Evolutionary conservation across 2,797 vertebrate genomes (phyloP).

Genomic region (Sebastes matsubarae): DNA sequence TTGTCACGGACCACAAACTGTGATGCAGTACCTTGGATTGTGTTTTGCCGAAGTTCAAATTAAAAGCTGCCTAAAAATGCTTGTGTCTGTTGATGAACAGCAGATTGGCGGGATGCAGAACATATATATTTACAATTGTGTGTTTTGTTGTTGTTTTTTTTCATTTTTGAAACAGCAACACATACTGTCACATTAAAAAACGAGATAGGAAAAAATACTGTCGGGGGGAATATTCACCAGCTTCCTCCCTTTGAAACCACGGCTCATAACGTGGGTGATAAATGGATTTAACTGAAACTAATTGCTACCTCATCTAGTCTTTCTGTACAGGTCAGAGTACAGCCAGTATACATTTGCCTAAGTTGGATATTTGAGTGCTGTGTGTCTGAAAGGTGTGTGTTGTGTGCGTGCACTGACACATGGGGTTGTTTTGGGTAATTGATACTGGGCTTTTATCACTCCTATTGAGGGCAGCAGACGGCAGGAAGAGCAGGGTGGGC

Average conservation of each 20-base stretch:
- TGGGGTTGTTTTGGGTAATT: conserved; percentile 36
- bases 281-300: not conserved
- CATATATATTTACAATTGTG: too few species aligned
- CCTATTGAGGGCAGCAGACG: conserved; percentile 52
- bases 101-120: too few species aligned
- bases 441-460: conserved; percentile 58
- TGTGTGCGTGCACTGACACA: not conserved
- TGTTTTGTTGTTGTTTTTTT: too few species aligned
- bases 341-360: not conserved
- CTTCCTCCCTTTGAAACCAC: not conserved
- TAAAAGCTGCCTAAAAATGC: too few species aligned
- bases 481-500: conserved; percentile 43
- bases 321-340: not conserved
- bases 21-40: too few species aligned
- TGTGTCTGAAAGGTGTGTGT: conserved; percentile 2
- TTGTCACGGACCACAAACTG: too few species aligned
- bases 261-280: not conserved
- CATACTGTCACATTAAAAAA: not conserved
- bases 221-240: not conserved
- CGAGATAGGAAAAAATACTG: not conserved
- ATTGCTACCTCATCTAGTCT: conserved; percentile 24
- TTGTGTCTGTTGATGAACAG: too few species aligned
- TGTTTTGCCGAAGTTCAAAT: too few species aligned
- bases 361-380: not conserved
- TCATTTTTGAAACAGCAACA: not conserved